Evolutionary conservation across 2,888 invertebrate genomes (phyloP).

Genomic region (Thymelicus acteon): DNA sequence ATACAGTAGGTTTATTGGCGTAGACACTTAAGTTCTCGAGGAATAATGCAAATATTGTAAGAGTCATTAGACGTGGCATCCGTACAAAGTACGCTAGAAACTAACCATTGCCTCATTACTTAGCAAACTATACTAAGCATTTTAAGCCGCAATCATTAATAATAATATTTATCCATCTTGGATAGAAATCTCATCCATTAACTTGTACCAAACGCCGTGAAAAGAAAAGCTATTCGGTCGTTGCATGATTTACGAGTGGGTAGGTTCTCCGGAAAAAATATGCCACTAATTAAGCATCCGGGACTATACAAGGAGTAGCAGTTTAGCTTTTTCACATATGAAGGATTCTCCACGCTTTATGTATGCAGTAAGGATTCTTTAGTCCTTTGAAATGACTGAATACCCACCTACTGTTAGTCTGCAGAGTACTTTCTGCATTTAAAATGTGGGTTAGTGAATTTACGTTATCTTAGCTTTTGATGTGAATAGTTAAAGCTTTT

Average conservation of each 20-base stretch:
- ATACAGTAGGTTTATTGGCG: no score
- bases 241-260: slow-evolving; percentile 11
- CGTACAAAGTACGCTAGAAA: no score
- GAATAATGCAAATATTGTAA: no score
- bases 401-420: background rate
- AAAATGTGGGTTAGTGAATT: slow-evolving; percentile 25
- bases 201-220: slow-evolving; percentile 1
- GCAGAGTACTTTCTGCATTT: slow-evolving; percentile 13
- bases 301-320: slow-evolving; percentile 6
- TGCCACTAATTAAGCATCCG: slow-evolving; percentile 27
- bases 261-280: slow-evolving; percentile 14
- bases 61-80: no score
- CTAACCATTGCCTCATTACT: no score
- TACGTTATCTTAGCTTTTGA: background rate
- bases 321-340: slow-evolving; percentile 14
- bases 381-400: slow-evolving; percentile 18
- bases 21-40: no score
- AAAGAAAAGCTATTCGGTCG: slow-evolving; percentile 22
- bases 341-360: slow-evolving; percentile 9
- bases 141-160: no score
- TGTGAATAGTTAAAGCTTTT: slow-evolving; percentile 1
- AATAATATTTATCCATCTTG: no score
- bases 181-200: background rate
- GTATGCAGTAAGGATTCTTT: slow-evolving; percentile 11
- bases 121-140: no score